phyloP scores from a whole-genome alignment of 2,888 invertebrate species.

The Hirudinaria manillensis region DNA sequence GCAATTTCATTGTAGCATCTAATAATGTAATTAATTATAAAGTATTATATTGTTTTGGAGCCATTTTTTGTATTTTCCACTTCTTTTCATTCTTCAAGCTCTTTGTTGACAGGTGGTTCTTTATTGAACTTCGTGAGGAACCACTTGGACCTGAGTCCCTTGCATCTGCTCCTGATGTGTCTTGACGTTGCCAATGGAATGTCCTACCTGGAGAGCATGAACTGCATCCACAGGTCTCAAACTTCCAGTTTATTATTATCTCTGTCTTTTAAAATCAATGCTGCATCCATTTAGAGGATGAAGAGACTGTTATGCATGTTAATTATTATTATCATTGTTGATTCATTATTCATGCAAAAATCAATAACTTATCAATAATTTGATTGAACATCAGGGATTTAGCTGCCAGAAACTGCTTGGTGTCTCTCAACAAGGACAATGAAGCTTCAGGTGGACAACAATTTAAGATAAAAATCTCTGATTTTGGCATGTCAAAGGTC shows the following conservation, averaged over 20 bases:
- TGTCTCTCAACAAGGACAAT: slow-evolving; percentile 52
- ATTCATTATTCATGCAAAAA: no score
- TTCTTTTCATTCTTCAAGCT: neutral
- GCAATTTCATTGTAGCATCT: no score
- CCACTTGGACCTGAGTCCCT: slow-evolving; percentile 55
- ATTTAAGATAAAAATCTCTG: slow-evolving; percentile 82
- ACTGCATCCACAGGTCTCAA: slow-evolving; percentile 74
- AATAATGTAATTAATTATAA: neutral
- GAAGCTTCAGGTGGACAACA: slow-evolving; percentile 63
- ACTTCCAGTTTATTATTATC: neutral
- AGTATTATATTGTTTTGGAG: no score
- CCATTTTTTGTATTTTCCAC: neutral
- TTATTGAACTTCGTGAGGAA: slow-evolving; percentile 79
- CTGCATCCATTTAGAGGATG: neutral
- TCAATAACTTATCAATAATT: no score
- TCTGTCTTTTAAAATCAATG: neutral
- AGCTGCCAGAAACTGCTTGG: slow-evolving; percentile 86
- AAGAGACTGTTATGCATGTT: no score
- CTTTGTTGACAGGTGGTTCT: slow-evolving; percentile 68
- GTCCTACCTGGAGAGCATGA: slow-evolving; percentile 88
- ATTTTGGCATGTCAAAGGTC: slow-evolving; percentile 95
- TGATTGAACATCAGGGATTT: slow-evolving; percentile 64
- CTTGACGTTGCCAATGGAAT: slow-evolving; percentile 87
- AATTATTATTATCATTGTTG: no score
- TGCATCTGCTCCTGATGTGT: slow-evolving; percentile 68